These are phyloP conservation scores for Oostethus manadensis DNA, from an alignment of 2,113 vertebrate species.

Conservation along the genomic window DNA sequence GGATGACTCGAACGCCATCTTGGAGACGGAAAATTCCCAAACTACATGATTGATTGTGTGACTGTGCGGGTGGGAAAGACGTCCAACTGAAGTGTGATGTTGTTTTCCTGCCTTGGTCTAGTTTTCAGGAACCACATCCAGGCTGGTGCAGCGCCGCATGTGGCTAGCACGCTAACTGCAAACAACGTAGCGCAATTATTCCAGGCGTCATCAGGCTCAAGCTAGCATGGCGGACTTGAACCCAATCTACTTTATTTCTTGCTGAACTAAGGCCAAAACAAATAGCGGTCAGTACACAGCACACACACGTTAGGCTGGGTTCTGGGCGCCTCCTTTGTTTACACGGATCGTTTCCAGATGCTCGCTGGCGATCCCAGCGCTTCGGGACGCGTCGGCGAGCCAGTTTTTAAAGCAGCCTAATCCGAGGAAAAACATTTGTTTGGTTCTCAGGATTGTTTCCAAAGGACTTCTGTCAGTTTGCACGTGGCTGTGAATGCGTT, in stretches of 20 bases:
- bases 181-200: constrained; percentile 60
- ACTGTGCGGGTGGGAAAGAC: too few species aligned
- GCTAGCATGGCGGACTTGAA: constrained; percentile 52
- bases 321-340: constrained; percentile 89
- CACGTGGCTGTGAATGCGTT: constrained; percentile 4
- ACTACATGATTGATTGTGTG: too few species aligned
- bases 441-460: constrained; percentile 41
- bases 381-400: constrained; percentile 54
- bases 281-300: constrained; percentile 72
- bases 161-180: constrained; percentile 42
- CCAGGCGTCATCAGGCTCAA: constrained; percentile 60
- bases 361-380: constrained; percentile 69
- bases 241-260: constrained; percentile 60
- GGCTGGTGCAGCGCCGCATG: constrained; percentile 30
- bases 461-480: constrained; percentile 32
- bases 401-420: constrained; percentile 67
- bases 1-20: constrained; percentile 26
- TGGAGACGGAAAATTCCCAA: neutral
- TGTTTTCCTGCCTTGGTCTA: constrained; percentile 43
- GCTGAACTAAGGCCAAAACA: constrained; percentile 74
- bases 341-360: constrained; percentile 95
- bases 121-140: constrained; percentile 54
- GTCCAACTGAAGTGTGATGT: too few species aligned
- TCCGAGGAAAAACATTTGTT: constrained; percentile 73
- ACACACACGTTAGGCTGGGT: constrained; percentile 37